phyloP scores from a whole-genome alignment of 2,113 vertebrate species.

The Scomber colias region DNA sequence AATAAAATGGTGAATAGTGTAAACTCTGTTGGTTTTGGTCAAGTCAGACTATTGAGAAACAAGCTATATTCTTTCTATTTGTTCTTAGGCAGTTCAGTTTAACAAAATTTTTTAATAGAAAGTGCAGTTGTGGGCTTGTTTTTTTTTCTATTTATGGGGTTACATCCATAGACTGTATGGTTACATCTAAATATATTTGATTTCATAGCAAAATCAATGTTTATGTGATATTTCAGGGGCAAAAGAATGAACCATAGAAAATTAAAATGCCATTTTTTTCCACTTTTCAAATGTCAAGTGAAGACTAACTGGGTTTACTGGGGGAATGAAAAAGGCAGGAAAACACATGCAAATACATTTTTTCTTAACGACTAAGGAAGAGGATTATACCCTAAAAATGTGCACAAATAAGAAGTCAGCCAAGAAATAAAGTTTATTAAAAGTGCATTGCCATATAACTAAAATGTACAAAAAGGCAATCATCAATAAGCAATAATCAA shows the following conservation, averaged over 20 bases:
- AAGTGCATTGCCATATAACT: conserved; percentile 2
- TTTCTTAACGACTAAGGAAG: too few relatives aligned
- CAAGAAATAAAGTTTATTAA: conserved; percentile 32
- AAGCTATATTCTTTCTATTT: too few relatives aligned
- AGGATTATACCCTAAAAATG: not conserved
- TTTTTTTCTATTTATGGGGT: too few relatives aligned
- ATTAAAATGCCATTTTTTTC: conserved; percentile 70
- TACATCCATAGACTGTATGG: too few relatives aligned
- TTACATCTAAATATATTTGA: too few relatives aligned
- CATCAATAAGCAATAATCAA: not conserved
- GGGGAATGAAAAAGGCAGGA: conserved; percentile 58
- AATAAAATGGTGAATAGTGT: too few relatives aligned
- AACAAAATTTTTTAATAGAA: too few relatives aligned
- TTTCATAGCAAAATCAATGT: too few relatives aligned
- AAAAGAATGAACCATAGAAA: conserved; percentile 67
- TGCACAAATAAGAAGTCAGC: not conserved
- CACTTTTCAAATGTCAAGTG: conserved; percentile 68
- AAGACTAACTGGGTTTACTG: conserved; percentile 63
- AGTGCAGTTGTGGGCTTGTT: too few relatives aligned
- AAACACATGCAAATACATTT: conserved; percentile 16
- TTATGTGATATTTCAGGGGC: conserved; percentile 25
- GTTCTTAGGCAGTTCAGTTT: too few relatives aligned
- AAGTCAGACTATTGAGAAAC: too few relatives aligned
- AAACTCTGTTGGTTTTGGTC: too few relatives aligned
- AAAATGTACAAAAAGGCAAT: conserved; percentile 25